Base-by-base conservation (phyloP, 2,113 vertebrate genomes). In the Sinocyclocheilus anshuiensis region DNA sequence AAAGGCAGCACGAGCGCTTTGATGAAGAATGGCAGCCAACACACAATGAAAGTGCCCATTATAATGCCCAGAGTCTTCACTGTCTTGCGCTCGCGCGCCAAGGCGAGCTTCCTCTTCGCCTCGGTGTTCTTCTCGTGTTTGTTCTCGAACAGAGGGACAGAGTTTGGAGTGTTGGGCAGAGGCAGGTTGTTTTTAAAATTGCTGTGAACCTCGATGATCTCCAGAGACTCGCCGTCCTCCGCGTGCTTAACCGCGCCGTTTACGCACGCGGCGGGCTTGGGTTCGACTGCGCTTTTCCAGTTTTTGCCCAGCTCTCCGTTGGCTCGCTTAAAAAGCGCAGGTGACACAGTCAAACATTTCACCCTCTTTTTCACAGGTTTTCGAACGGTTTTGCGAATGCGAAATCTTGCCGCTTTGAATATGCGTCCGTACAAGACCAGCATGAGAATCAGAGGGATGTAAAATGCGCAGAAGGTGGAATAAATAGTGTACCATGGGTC, bases 21-120 rank as follows among this genome's bases (percentile, higher is more conserved):
- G 79, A 99, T 98, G 92, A 99, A 99, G 92, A 99, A 99, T 2
- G 97, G 98, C 91, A 99, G 93, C 97, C 97, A 99, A 92, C 98
- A 99, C 81, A 99, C 94, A 87, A 99, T 99, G 92, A 99, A 99
- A 29, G 98, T 99, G 76, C 97, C 98, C 97, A 99, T 99, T 84
- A 99, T 99, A 90, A 99, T 98, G 81, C 98, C 98, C 90, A 99
- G 89, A 0, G 97, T 99, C 93, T 99, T 99, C 81, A 99, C 98
- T 0, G 98, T 97, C 90, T 99, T 99, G 90, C 97, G 95, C 89
- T 99, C 97, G 3, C 97, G 95, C 29, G 97, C 97, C 90, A 99
- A 78, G 26, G 97, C 97, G 92, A 97, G 95, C 92, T 98, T 99
- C 71, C 95, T 94, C 91, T 97, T 98, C 12, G 97, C 95, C 86